Conservation (phyloP, 64 coral and sea anemone genomes). For the Stichodactyla mertensii region DNA sequence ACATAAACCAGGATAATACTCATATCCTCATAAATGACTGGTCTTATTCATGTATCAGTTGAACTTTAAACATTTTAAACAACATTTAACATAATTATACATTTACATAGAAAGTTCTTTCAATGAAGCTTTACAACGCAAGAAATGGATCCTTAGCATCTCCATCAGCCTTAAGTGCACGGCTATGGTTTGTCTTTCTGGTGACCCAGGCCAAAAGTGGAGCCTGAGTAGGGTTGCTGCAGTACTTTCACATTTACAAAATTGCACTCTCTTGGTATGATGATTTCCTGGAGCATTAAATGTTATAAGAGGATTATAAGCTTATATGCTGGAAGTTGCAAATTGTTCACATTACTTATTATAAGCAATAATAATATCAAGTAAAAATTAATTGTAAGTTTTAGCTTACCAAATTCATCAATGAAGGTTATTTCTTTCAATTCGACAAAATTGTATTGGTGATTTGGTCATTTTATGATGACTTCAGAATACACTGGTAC, state of each 20-base stretch:
- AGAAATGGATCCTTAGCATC: constrained; percentile 49
- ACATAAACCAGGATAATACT: neutral
- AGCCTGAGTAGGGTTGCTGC: constrained; percentile 47
- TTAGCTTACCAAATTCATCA: neutral
- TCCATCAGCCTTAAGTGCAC: constrained; percentile 80
- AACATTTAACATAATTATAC: neutral
- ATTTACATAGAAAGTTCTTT: constrained; percentile 44
- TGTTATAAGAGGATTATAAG: neutral
- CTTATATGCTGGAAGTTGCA: neutral
- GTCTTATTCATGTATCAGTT: neutral
- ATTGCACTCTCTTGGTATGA: constrained; percentile 49
- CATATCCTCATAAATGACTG: neutral
- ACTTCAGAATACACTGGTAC: neutral
- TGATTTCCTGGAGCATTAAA: constrained; percentile 46
- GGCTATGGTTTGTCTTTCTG: constrained; percentile 53
- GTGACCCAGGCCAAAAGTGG: constrained; percentile 75
- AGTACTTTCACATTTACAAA: constrained; percentile 63
- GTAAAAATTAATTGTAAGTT: neutral
- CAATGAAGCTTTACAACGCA: constrained; percentile 61
- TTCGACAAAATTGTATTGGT: neutral
- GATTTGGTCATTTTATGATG: neutral
- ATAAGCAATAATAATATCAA: too few species aligned
- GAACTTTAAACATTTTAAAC: neutral
- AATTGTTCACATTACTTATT: too few species aligned
- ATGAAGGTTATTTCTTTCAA: constrained; percentile 7